Conservation (phyloP, 2,113 vertebrate species). For the Balaenoptera acutorostrata region DNA sequence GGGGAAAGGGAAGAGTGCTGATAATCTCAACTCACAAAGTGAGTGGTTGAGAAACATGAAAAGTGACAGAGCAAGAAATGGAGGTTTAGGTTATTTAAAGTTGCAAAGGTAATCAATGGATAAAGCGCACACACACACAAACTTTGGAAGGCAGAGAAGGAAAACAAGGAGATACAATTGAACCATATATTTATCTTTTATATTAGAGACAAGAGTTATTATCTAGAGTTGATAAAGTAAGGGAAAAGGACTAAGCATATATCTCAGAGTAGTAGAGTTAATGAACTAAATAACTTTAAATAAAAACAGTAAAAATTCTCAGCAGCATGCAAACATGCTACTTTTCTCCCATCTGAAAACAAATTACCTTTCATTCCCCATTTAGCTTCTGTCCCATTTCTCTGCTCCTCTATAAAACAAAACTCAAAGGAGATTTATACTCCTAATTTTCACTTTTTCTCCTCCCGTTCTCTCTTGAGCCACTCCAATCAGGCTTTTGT, state of each 20-base stretch:
- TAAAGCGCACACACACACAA: background rate
- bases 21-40: background rate
- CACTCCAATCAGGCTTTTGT: background rate
- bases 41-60: background rate
- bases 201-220: background rate
- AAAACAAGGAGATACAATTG: background rate
- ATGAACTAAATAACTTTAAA: background rate
- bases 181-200: background rate
- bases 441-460: background rate
- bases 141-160: background rate
- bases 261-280: background rate
- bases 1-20: background rate
- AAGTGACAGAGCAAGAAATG: background rate
- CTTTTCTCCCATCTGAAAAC: background rate
- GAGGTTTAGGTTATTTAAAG: background rate
- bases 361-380: background rate
- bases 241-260: background rate
- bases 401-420: background rate
- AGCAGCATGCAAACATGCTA: background rate
- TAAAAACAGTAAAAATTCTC: background rate
- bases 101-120: background rate
- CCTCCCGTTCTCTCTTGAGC: background rate
- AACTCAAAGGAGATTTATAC: background rate
- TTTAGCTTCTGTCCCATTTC: background rate
- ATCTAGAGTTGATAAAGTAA: background rate